A percentile compares a stretch with the other conserved stretches of the same genome.
These are phyloP conservation scores for Drosophila bocqueti DNA, from an alignment of 1,140 invertebrate genomes.

Conservation along the genomic window DNA sequence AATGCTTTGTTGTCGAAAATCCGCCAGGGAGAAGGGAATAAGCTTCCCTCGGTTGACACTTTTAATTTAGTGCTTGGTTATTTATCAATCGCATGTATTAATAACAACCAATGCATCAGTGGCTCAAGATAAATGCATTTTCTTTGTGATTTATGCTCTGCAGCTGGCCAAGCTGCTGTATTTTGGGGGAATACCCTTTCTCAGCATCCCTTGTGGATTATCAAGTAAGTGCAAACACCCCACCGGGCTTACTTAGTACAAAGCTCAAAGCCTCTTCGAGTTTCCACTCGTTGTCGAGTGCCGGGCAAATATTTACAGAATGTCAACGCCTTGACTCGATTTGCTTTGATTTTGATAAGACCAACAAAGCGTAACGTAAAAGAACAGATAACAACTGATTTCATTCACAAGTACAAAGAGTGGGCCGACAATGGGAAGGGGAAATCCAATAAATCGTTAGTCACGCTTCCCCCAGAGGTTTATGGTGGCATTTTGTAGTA, in stretches of 20 bases:
- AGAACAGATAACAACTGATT: constrained; percentile 48
- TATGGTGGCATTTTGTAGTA: not conserved
- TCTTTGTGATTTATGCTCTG: constrained; percentile 26
- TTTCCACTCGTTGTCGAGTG: constrained; percentile 44
- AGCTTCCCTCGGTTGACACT: constrained; percentile 43
- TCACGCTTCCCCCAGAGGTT: constrained; percentile 1
- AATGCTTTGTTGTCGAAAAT: constrained; percentile 70
- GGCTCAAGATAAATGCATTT: constrained; percentile 41
- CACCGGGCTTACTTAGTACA: constrained; percentile 4
- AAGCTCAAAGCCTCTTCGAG: constrained; percentile 3
- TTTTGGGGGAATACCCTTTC: constrained; percentile 1
- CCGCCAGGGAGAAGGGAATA: constrained; percentile 1
- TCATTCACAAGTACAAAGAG: constrained; percentile 44
- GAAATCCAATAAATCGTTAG: constrained; percentile 12
- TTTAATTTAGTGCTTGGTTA: constrained; percentile 69
- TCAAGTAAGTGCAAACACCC: constrained; percentile 18
- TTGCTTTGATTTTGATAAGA: constrained; percentile 50
- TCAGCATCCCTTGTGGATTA: constrained; percentile 11
- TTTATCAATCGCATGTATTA: constrained; percentile 66
- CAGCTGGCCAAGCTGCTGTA: constrained; percentile 4
- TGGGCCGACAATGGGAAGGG: not conserved
- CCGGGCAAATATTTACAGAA: constrained; percentile 59
- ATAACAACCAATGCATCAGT: constrained; percentile 52
- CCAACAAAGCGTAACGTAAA: constrained; percentile 13
- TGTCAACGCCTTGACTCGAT: constrained; percentile 18